Base-by-base conservation (phyloP, 2,113 vertebrate species). In the Jacana jacana region DNA sequence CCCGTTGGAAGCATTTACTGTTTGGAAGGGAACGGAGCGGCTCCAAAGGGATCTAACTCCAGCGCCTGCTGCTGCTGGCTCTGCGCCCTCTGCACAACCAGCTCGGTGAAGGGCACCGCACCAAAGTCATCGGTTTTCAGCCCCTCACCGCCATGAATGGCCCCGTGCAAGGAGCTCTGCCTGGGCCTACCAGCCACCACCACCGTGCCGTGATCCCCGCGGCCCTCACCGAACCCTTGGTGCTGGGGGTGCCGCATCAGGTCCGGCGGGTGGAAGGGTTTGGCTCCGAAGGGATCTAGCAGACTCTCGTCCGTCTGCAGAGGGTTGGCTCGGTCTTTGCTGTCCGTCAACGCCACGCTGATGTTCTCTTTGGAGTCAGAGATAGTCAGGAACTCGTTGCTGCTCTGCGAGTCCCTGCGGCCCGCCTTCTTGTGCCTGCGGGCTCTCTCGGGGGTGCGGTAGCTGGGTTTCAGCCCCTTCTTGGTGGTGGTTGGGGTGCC, bases 291-390 rank as follows among this genome's bases (percentile, higher is more conserved):
- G 1, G 99, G 98, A 91, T 99, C 99, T 89, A 99, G 61, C 40
- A 98, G 84, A 6, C 91, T 73, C 22, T 99, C 99, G 0, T 99
- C 99, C 0, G 96, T 23, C 18, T 98, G 98, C 89, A 99, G 94
- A 15, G 97, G 79, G 2, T 97, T 97, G 15, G 94, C 95, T 40
- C 98, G 98, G 72, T 99, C 99, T 61, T 98, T 99, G 51, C 97
- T 96, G 8, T 99, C 99, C 0, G 98, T 84, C 89, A 99, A 85
- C 1, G 98, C 95, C 3, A 99, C 69, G 1, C 99, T 98, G 55
- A 99, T 99, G 97, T 99, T 99, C 97, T 99, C 99, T 87, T 99
- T 99, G 7, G 99, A 99, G 97, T 99, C 99, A 0, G 99, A 99
- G 91, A 99, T 98, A 31, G 98, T 99, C 25, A 99, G 97, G 94